Percentiles rank a stretch among this genome's conserved stretches.
Evolutionary conservation across 2,113 vertebrate genomes (phyloP).

Genomic region (Trogon surrucura): DNA sequence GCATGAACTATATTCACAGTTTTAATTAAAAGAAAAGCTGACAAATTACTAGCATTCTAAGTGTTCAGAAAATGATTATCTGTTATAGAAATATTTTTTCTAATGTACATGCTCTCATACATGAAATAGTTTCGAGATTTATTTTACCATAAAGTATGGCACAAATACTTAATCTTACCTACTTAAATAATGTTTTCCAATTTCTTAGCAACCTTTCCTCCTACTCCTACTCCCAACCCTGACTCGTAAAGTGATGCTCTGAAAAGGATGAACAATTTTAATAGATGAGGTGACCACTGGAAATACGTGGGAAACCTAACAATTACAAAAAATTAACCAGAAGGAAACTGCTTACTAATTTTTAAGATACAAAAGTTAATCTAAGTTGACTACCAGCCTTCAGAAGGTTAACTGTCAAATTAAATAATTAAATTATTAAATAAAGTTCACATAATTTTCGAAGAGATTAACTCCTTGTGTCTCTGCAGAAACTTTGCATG

Average conservation of each 20-base stretch:
- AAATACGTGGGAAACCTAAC: neutral
- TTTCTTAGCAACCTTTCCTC: neutral
- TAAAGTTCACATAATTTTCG: constrained; percentile 73
- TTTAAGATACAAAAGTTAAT: constrained; percentile 61
- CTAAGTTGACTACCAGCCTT: constrained; percentile 26
- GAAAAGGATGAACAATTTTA: neutral
- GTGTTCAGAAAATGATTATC: constrained; percentile 65
- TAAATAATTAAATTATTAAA: no score
- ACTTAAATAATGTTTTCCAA: constrained; percentile 41
- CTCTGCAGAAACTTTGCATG: constrained; percentile 40
- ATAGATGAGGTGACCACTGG: neutral
- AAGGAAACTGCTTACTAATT: constrained; percentile 40
- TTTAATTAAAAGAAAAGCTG: constrained; percentile 75
- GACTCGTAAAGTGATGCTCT: neutral
- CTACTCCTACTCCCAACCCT: neutral
- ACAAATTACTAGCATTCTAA: constrained; percentile 60
- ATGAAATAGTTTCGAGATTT: constrained; percentile 64
- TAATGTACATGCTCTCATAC: constrained; percentile 62
- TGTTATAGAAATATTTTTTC: constrained; percentile 43
- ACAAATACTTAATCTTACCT: constrained; percentile 62
- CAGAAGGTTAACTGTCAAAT: constrained; percentile 59
- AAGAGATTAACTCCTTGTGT: constrained; percentile 76
- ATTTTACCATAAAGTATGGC: constrained; percentile 67
- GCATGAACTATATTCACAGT: constrained; percentile 62
- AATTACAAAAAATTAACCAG: constrained; percentile 34